Evolutionary conservation across 2,888 invertebrate species (phyloP).

Genomic region (Odontocerum albicorne): DNA sequence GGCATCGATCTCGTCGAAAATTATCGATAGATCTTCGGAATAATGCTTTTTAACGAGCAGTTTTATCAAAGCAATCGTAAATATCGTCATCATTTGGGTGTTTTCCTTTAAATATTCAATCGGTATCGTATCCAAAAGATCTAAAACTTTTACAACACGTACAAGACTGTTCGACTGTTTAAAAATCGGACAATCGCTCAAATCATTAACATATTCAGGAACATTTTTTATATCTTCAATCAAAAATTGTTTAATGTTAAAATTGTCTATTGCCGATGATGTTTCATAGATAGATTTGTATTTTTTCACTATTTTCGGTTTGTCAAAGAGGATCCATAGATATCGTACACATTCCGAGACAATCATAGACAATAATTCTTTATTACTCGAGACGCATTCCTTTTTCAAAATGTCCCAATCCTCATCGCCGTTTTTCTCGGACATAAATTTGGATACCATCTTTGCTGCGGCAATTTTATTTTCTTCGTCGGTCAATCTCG

Average conservation of each 20-base stretch:
- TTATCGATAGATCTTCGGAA: slow-evolving; percentile 45
- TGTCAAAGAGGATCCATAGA: slow-evolving; percentile 45
- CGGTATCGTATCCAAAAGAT: slow-evolving; percentile 45
- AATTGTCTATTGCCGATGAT: slow-evolving; percentile 44
- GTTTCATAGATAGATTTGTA: slow-evolving; percentile 42
- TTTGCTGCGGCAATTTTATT: slow-evolving; percentile 46
- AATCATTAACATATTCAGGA: slow-evolving; percentile 37
- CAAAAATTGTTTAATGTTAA: slow-evolving; percentile 43
- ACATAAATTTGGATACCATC: slow-evolving; percentile 43
- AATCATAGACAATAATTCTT: slow-evolving; percentile 43
- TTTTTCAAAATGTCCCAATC: slow-evolving; percentile 40
- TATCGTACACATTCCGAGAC: slow-evolving; percentile 46
- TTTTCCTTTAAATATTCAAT: slow-evolving; percentile 50
- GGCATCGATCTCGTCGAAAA: slow-evolving; percentile 32
- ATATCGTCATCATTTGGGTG: slow-evolving; percentile 48
- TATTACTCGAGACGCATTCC: slow-evolving; percentile 44
- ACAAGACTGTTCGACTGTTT: slow-evolving; percentile 38
- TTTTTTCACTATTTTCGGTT: slow-evolving; percentile 38
- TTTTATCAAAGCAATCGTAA: slow-evolving; percentile 47
- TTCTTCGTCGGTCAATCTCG: slow-evolving; percentile 43
- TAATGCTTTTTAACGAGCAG: slow-evolving; percentile 39
- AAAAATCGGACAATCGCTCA: slow-evolving; percentile 15
- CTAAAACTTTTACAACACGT: slow-evolving; percentile 42
- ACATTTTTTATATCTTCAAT: slow-evolving; percentile 44
- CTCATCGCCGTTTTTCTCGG: slow-evolving; percentile 33